phyloP scores from a whole-genome alignment of 2,797 vertebrate genomes.

The Trachops cirrhosus region DNA sequence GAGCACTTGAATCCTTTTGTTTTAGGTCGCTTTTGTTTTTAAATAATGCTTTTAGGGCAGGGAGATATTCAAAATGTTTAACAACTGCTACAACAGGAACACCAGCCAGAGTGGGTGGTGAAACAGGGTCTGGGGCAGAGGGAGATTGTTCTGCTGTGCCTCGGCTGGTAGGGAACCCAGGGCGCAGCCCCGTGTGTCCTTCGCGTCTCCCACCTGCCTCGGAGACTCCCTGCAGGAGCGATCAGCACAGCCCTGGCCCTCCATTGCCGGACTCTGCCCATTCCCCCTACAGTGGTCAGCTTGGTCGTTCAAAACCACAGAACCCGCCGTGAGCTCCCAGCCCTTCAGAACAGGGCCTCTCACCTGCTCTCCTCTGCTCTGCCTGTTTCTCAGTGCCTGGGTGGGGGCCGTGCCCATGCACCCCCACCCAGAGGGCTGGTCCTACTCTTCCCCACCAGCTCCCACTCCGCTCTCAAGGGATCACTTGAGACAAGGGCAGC shows the following conservation, averaged over 20 bases:
- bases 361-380: background rate
- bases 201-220: background rate
- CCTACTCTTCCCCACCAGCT: background rate
- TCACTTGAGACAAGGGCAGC: no score
- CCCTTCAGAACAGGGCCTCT: background rate
- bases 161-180: background rate
- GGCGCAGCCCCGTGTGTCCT: background rate
- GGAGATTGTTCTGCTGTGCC: background rate
- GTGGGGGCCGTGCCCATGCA: accelerated
- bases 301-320: background rate
- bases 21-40: background rate
- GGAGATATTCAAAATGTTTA: background rate
- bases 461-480: background rate
- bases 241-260: background rate
- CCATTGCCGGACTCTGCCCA: background rate
- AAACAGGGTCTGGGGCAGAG: background rate
- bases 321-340: background rate
- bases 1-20: background rate
- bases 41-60: background rate
- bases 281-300: background rate
- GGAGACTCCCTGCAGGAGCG: no score
- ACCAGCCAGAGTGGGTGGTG: background rate
- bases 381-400: background rate
- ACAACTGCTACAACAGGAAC: background rate
- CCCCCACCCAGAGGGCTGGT: no score